Evolutionary conservation across 2,113 vertebrate species (phyloP), one percentile per base, ranked within the genome.

Genomic region (Raja brachyura): DNA sequence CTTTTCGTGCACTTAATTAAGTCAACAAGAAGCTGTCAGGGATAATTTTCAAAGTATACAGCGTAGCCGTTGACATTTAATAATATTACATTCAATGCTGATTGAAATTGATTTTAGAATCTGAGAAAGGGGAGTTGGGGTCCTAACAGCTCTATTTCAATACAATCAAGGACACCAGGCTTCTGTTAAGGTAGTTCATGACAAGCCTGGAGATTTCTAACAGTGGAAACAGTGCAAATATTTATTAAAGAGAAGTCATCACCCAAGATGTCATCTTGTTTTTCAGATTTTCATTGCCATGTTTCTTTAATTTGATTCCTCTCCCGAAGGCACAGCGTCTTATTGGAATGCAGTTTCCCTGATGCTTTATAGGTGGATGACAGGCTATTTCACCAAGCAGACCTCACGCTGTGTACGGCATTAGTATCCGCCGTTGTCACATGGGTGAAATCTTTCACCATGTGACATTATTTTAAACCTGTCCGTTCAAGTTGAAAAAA

Each of bases 61-160:
- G 97, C 97, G 96, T 96, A 94, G 97, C 96, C 97, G 97, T 97
- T 99, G 98, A 99, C 98, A 99, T 99, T 99, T 99, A 98, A 98
- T 99, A 99, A 99, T 99, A 99, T 99, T 98, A 97, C 97, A 97
- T 97, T 98, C 97, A 96, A 96, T 96, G 97, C 97, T 99, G 98
- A 99, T 99, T 99, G 98, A 99, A 99, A 99, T 99, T 99, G 98
- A 99, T 99, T 99, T 96, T 95, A 94, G 94, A 96, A 93, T 94
- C 94, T 93, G 94, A 94, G 96, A 95, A 94, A 94, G 93, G 95
- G 96, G 95, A 93, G 95, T 96, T 97, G 83, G 56, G 83, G 59
- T 63, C 83, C 83, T 97, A 97, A 97, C 97, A 97, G 97, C 96
- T 97, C 97, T 96, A 95, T 97, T 95, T 96, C 97, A 97, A 96